Evolutionary conservation across 2,888 invertebrate genomes (phyloP).

Genomic region (Athrips mouffetella): DNA sequence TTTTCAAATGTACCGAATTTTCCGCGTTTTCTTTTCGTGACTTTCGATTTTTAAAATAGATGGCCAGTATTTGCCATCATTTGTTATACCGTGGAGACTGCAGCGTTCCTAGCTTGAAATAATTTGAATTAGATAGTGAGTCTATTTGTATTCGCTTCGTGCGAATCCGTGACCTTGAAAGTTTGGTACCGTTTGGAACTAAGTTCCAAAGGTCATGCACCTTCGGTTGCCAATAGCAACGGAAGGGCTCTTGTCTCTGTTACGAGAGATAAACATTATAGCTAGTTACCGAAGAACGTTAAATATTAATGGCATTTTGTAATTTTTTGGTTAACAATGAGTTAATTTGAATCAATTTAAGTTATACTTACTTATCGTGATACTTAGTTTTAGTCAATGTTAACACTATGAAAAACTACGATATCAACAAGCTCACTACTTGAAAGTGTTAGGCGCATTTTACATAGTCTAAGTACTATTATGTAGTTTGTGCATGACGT

Average conservation of each 20-base stretch:
- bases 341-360: no score
- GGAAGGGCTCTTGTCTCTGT: background rate
- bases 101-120: no score
- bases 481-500: background rate
- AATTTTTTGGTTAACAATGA: no score
- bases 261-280: conserved; percentile 4
- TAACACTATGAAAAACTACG: no score
- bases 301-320: background rate
- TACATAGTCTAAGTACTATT: background rate
- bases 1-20: conserved; percentile 52
- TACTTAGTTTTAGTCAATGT: no score
- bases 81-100: no score
- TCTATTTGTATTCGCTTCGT: conserved; percentile 14
- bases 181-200: conserved; percentile 20
- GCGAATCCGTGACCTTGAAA: conserved; percentile 17
- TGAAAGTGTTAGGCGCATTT: no score
- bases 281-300: background rate
- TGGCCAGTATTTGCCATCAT: background rate
- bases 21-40: conserved; percentile 18
- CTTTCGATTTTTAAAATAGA: background rate
- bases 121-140: no score
- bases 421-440: background rate
- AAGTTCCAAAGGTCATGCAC: conserved; percentile 17
- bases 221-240: conserved; percentile 11
- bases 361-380: no score